These are phyloP conservation scores for Heliopora coerulea DNA, from an alignment of 92 coral and sea anemone species.

Conservation along the genomic window DNA sequence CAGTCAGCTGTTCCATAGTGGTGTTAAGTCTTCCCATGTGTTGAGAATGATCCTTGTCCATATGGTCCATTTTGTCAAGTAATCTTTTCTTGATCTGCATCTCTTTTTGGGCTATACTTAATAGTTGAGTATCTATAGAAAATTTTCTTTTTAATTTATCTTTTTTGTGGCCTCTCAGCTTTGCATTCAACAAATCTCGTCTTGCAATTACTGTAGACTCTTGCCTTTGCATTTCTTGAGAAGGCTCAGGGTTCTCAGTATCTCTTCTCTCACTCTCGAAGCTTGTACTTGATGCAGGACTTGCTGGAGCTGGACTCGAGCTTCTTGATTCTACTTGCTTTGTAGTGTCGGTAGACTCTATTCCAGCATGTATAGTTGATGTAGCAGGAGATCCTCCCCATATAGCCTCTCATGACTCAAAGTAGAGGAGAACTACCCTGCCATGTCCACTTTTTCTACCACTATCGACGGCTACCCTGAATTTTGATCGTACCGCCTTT, in stretches of 20 bases:
- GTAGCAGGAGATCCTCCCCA: constrained; percentile 64
- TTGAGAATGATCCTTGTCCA: constrained; percentile 43
- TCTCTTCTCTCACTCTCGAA: no score
- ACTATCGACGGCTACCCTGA: no score
- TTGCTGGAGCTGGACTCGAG: no score
- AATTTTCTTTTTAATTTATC: constrained; percentile 29
- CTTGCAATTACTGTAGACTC: constrained; percentile 44
- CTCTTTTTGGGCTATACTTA: constrained; percentile 53
- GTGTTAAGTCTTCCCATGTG: constrained; percentile 41
- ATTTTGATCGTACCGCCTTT: constrained; percentile 39
- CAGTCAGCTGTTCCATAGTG: constrained; percentile 52
- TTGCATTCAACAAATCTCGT: no score
- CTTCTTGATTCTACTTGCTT: no score
- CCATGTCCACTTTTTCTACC: no score
- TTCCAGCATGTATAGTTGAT: no score
- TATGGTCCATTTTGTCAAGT: constrained; percentile 53
- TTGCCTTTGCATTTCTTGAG: constrained; percentile 2
- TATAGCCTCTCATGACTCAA: constrained; percentile 49
- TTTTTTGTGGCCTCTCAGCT: constrained; percentile 44
- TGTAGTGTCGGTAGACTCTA: no score
- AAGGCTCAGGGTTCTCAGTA: constrained; percentile 19
- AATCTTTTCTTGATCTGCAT: constrained; percentile 51
- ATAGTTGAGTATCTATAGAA: constrained; percentile 43
- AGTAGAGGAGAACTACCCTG: no score
- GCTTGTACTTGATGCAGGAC: no score